Conservation (phyloP, 2,888 invertebrate species). For the Heliconius erato region DNA sequence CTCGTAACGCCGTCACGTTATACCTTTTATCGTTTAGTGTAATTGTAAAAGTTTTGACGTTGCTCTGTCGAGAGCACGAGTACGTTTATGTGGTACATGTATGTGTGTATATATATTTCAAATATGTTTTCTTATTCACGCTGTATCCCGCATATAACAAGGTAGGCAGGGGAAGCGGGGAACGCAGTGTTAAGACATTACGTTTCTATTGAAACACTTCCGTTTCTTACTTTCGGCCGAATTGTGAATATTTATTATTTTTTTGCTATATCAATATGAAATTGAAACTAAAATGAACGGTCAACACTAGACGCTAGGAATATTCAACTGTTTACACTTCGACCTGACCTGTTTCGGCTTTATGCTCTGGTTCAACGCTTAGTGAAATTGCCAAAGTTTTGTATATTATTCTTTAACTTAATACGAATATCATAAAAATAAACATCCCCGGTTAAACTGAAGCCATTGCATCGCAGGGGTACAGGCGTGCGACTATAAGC, state of each 20-base stretch:
- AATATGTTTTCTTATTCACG: not conserved
- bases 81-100: not conserved
- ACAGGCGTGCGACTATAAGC: too few relatives aligned
- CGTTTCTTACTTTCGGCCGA: too few relatives aligned
- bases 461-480: too few relatives aligned
- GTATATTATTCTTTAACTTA: not conserved
- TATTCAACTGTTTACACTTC: slow-evolving; percentile 6
- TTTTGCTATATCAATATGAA: not conserved
- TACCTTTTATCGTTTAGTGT: slow-evolving; percentile 40
- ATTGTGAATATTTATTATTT: not conserved
- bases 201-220: too few relatives aligned
- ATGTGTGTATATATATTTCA: not conserved
- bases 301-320: slow-evolving; percentile 1
- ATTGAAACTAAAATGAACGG: not conserved
- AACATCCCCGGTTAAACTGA: too few relatives aligned
- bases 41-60: slow-evolving; percentile 50
- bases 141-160: not conserved
- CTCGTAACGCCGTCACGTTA: slow-evolving; percentile 11
- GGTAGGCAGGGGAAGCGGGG: too few relatives aligned
- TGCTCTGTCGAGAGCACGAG: slow-evolving; percentile 25
- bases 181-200: too few relatives aligned
- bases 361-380: not conserved
- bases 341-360: not conserved
- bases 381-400: not conserved
- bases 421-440: not conserved